These are phyloP conservation scores for Eupristina koningsbergeri DNA, from an alignment of 1,140 invertebrate genomes.

Conservation along the genomic window DNA sequence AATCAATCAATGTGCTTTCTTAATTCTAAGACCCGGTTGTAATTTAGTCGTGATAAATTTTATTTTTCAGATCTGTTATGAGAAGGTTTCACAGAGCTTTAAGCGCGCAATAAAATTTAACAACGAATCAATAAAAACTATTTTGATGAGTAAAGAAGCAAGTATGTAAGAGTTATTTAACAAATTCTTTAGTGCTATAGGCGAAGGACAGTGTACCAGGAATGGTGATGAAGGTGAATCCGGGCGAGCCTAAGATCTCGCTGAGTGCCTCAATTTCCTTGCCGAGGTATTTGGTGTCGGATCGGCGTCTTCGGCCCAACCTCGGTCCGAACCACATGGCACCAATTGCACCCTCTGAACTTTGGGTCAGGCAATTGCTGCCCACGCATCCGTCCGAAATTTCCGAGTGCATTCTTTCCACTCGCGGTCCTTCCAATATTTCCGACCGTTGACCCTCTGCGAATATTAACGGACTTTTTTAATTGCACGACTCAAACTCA, in stretches of 20 bases:
- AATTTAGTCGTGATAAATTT: too few relatives aligned
- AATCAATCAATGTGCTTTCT: too few relatives aligned
- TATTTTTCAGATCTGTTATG: too few relatives aligned
- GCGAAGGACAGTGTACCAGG: slow-evolving; percentile 53
- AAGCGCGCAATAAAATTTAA: too few relatives aligned
- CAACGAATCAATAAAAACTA: too few relatives aligned
- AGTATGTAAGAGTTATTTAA: too few relatives aligned
- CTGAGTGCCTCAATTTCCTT: slow-evolving; percentile 58
- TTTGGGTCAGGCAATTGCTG: slow-evolving; percentile 59
- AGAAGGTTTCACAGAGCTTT: too few relatives aligned
- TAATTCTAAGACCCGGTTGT: too few relatives aligned
- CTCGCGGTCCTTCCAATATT: slow-evolving; percentile 14
- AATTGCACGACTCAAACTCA: too few relatives aligned
- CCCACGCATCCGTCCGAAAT: slow-evolving; percentile 55
- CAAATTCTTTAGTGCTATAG: too few relatives aligned
- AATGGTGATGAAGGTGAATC: slow-evolving; percentile 59
- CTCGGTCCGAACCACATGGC: slow-evolving; percentile 71
- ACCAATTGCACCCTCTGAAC: slow-evolving; percentile 54
- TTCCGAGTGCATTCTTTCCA: slow-evolving; percentile 41
- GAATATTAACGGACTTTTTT: background rate
- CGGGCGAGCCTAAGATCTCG: slow-evolving; percentile 26
- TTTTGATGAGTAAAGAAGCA: too few relatives aligned
- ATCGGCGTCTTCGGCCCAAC: slow-evolving; percentile 65
- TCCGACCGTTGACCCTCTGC: background rate
- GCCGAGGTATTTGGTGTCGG: slow-evolving; percentile 54